Percentiles rank a stretch among this genome's conserved stretches.
These are phyloP conservation scores for Mergus octosetaceus DNA, from an alignment of 2,797 vertebrate species.

Conservation along the genomic window DNA sequence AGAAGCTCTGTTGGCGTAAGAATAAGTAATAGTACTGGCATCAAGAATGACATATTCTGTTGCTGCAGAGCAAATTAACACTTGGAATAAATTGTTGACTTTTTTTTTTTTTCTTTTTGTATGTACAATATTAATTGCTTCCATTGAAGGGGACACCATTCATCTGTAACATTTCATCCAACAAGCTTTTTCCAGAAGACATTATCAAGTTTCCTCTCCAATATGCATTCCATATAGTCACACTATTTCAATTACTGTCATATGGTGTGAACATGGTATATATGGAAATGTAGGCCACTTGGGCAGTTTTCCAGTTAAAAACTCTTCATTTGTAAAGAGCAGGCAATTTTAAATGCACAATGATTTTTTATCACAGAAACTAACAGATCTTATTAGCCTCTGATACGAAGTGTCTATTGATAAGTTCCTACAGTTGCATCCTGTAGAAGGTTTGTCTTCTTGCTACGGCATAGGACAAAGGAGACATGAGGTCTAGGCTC, in stretches of 20 bases:
- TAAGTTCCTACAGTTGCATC: conserved; percentile 63
- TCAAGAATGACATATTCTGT: neutral
- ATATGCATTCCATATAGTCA: conserved; percentile 46
- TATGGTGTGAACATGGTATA: conserved; percentile 62
- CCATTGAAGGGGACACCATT: conserved; percentile 31
- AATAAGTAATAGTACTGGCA: neutral
- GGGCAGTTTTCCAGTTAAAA: conserved; percentile 67
- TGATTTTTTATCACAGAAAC: conserved; percentile 47
- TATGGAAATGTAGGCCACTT: conserved; percentile 64
- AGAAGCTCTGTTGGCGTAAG: neutral
- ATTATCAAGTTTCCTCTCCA: conserved; percentile 64
- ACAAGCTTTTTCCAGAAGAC: conserved; percentile 63
- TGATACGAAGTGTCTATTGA: conserved; percentile 63
- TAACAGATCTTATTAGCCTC: conserved; percentile 39
- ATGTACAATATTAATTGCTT: conserved; percentile 28
- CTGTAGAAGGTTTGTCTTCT: conserved; percentile 44
- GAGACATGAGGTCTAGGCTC: conserved; percentile 48
- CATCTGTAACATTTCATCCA: conserved; percentile 67
- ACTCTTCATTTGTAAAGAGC: conserved; percentile 45
- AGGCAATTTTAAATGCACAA: conserved; percentile 50
- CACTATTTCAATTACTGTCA: conserved; percentile 71
- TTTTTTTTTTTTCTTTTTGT: neutral
- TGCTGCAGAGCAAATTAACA: neutral
- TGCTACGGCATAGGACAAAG: conserved; percentile 5
- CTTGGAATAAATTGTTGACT: neutral